These are phyloP conservation scores for Maccullochella peelii DNA, from an alignment of 2,113 vertebrate genomes.

Conservation along the genomic window DNA sequence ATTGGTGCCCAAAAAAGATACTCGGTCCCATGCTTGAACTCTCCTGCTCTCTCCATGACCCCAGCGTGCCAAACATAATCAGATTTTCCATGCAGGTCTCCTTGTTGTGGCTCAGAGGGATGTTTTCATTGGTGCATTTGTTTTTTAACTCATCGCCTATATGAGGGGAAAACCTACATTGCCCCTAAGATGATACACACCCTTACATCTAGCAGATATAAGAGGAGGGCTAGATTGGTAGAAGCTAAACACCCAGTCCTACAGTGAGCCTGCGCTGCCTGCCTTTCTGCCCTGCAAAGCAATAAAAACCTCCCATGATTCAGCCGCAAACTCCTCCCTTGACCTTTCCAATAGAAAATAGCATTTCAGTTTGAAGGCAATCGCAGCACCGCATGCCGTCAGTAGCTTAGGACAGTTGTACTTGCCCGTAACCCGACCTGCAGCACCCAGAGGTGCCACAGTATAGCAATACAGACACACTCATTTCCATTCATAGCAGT, in stretches of 20 bases:
- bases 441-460: conserved; percentile 16
- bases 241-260: background rate
- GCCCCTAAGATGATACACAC: background rate
- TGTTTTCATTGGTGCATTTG: conserved; percentile 19
- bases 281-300: conserved; percentile 53
- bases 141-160: conserved; percentile 13
- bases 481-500: background rate
- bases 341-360: background rate
- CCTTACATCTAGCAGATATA: conserved; percentile 21
- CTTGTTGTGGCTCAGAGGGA: conserved; percentile 6
- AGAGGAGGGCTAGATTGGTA: conserved; percentile 11
- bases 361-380: background rate
- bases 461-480: conserved; percentile 46
- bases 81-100: background rate
- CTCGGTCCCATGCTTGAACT: conserved; percentile 28
- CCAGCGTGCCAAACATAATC: conserved; percentile 62
- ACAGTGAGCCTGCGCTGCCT: conserved; percentile 8
- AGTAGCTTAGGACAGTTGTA: background rate
- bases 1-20: conserved; percentile 35
- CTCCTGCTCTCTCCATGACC: conserved; percentile 19
- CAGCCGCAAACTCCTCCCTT: conserved; percentile 28
- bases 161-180: conserved; percentile 28
- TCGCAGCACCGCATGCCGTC: background rate
- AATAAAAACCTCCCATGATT: conserved; percentile 59
- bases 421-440: background rate